These are phyloP conservation scores for Cavia porcellus DNA, from an alignment of 2,113 vertebrate genomes.

Conservation along the genomic window DNA sequence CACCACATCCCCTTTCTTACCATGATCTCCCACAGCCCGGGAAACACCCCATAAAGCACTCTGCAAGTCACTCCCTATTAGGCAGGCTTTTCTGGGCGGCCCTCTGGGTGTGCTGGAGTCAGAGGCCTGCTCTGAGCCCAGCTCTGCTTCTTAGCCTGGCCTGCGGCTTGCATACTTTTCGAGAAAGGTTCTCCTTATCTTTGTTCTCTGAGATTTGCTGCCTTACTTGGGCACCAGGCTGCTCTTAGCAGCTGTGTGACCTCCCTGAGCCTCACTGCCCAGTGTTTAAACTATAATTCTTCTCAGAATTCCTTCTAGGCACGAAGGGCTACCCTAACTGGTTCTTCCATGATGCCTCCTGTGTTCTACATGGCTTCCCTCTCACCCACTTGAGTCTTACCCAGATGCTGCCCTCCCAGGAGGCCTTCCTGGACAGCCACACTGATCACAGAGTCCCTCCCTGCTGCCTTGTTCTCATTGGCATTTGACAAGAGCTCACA, in stretches of 20 bases:
- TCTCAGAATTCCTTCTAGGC: neutral
- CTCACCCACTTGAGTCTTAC: neutral
- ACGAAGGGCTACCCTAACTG: neutral
- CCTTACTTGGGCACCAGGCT: neutral
- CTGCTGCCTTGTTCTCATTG: no score
- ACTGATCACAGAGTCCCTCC: no score
- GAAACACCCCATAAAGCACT: neutral
- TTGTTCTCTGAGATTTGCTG: neutral
- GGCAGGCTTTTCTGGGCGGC: neutral
- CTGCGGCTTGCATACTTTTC: neutral
- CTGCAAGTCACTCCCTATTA: neutral
- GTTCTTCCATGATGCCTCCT: neutral
- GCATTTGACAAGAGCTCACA: neutral
- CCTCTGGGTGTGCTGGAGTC: neutral
- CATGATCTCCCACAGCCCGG: neutral
- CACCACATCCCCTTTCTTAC: neutral
- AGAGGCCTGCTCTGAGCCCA: neutral
- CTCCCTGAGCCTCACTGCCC: neutral
- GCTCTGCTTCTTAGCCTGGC: neutral
- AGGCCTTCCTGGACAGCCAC: neutral
- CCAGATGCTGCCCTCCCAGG: no score
- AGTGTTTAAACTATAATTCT: neutral
- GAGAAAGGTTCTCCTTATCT: neutral
- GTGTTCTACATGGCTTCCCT: neutral
- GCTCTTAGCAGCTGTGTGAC: neutral